phyloP scores from a whole-genome alignment of 2,888 invertebrate species.

The Hipparchia sbordonii region DNA sequence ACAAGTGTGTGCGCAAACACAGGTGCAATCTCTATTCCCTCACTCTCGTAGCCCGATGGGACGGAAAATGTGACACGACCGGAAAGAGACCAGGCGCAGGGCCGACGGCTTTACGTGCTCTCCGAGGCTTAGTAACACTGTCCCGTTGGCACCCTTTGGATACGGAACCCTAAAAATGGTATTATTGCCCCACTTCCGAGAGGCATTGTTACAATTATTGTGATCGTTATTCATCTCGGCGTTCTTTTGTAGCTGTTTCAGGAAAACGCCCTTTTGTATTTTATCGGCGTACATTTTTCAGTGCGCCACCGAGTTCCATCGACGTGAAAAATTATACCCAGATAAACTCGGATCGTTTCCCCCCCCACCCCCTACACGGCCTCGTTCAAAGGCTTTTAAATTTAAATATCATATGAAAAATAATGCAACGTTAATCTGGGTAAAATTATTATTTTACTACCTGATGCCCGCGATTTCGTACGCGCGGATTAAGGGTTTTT shows the following conservation, averaged over 20 bases:
- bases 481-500: too few species aligned
- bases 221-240: conserved; percentile 60
- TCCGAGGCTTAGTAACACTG: background rate
- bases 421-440: too few species aligned
- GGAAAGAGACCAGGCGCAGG: too few species aligned
- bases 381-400: background rate
- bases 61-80: too few species aligned
- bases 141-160: too few species aligned
- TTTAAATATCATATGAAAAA: background rate
- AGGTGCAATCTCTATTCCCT: too few species aligned
- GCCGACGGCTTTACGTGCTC: too few species aligned
- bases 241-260: conserved; percentile 54
- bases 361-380: background rate
- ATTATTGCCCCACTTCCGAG: conserved; percentile 57
- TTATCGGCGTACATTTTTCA: conserved; percentile 56
- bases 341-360: conserved; percentile 63
- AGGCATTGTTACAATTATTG: conserved; percentile 59
- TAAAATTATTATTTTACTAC: background rate
- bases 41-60: too few species aligned
- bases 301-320: conserved; percentile 54
- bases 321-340: conserved; percentile 68
- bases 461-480: too few species aligned
- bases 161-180: conserved; percentile 19
- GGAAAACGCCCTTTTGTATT: conserved; percentile 53
- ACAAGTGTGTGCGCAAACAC: too few species aligned